Evolutionary conservation across 2,888 invertebrate species (phyloP), one percentile per base, ranked within the genome.

Genomic region (Tridacna gigas): DNA sequence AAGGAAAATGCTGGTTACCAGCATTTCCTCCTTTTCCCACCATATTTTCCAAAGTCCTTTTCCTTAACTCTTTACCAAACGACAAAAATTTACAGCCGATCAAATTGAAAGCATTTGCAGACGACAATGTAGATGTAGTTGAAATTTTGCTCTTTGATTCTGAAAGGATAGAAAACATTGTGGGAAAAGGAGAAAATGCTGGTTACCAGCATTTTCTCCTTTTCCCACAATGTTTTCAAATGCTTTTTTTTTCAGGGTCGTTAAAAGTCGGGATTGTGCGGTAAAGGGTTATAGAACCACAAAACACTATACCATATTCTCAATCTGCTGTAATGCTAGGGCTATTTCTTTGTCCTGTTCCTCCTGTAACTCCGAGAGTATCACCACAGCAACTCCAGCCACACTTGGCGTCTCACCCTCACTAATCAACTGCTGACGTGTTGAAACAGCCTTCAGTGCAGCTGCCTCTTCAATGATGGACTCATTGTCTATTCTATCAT

Each of bases 391-490:
- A 15, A 92, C 88, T 11, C 89, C 88, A 11, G 91, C 90, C 67
- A 89, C 86, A 22, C 84, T 85, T 22, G 79, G 80, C 9, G 81
- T 79, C 28, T 84, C 74, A 22, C 84, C 87, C 12, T 75, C 56
- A n/a, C 45, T 51, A 5, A 75, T 67, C 67, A 85, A 75, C 47
- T 83, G 82, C 47, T 89, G 84, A 73, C 71, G 88, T 51, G 88
- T 89, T 60, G 90, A 84, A 18, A 93, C 90, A 60, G 86, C 84
- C 56, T 90, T 87, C 4, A 94, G 90, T 26, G 94, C 94, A n/a
- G 93, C 93, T 48, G 92, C 92, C 77, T 94, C 94, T 78, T 94
- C 94, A 56, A 94, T 77, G 37, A 94, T 91, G 71, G 83, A 85
- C 28, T 88, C 82, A 74, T 93, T 89, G 45, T 94, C 93, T 45